These are phyloP conservation scores for Ctenopoma multispine DNA, from an alignment of 2,797 vertebrate genomes.

Conservation along the genomic window DNA sequence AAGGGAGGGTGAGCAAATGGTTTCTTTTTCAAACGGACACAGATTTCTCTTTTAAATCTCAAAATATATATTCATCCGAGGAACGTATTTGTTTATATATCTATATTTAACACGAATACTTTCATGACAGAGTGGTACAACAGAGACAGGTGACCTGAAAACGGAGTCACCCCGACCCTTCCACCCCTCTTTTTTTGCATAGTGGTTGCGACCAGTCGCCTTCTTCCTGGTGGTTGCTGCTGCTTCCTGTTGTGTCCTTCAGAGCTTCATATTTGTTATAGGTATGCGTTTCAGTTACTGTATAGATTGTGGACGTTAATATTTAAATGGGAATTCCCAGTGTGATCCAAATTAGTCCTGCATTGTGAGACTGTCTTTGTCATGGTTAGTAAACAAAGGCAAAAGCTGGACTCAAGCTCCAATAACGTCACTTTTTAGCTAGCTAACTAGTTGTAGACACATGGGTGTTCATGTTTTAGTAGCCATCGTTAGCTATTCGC, in stretches of 20 bases:
- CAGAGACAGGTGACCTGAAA: neutral
- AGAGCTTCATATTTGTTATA: rapidly evolving
- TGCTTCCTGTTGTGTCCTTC: rapidly evolving
- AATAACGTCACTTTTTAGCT: neutral
- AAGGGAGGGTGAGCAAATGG: too few relatives aligned
- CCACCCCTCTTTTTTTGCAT: neutral
- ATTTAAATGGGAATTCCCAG: rapidly evolving
- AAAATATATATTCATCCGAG: neutral
- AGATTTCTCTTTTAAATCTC: too few relatives aligned
- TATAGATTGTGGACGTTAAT: neutral
- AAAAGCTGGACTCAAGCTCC: neutral
- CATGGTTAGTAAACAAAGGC: neutral
- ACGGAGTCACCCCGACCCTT: rapidly evolving
- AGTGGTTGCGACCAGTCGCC: constrained; percentile 23
- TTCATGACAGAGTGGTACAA: neutral
- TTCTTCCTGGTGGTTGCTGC: neutral
- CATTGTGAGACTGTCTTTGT: too few relatives aligned
- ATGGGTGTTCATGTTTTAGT: too few relatives aligned
- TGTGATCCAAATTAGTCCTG: too few relatives aligned
- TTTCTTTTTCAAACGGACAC: too few relatives aligned
- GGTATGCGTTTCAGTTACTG: neutral
- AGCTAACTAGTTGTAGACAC: neutral
- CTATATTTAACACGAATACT: neutral
- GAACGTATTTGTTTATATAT: too few relatives aligned
- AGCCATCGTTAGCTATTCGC: too few relatives aligned